Evolutionary conservation across 2,797 vertebrate genomes (phyloP), one percentile per base, ranked within the genome.

Genomic region (Hyperoplus lanceolatus): DNA sequence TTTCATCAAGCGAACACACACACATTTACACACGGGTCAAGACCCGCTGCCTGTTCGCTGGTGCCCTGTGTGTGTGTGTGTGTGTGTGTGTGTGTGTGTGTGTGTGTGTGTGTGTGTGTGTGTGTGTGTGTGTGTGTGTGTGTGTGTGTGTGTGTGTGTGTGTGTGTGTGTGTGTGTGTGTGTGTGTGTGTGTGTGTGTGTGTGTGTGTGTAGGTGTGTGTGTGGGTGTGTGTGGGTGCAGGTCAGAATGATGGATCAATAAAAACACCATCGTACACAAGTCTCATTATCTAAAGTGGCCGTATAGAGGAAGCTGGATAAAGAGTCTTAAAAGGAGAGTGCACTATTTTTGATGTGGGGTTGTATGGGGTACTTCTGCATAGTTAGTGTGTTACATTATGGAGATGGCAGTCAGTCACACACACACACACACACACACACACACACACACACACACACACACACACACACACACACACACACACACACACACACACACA

Each of bases 241-340:
- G 63, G 65, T 65, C 29, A 29, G 29, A 29, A 29, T 66, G 55
- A 83, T 64, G 64, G 84, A 90, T 91, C 78, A 81, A 78, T 84
- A 15, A 6, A 29, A 77, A 65, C 39, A 4, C 73, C 21, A 43
- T 57, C 56, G 6, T 66, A 75, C 58, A 12, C 29, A 65, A 65
- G 76, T 73, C 74, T 91, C 87, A 92, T 94, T 93, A 92, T 74
- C 85, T 90, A 88, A 90, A 93, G 90, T 91, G 87, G 77, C 74
- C 66, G 53, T 41, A 29, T 29, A 55, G 51, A 73, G 59, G 58
- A 85, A 59, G 53, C 74, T 42, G 54, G 41, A 67, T 53, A 48
- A 70, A 72, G 84, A 81, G 51, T 70, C 80, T 73, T 74, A 61
- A 42, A 86, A 78, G n/a, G 68, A 69, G 63, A 78, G 77, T 72